Base-by-base conservation (phyloP, 2,797 vertebrate genomes). In the Fundulus diaphanus region DNA sequence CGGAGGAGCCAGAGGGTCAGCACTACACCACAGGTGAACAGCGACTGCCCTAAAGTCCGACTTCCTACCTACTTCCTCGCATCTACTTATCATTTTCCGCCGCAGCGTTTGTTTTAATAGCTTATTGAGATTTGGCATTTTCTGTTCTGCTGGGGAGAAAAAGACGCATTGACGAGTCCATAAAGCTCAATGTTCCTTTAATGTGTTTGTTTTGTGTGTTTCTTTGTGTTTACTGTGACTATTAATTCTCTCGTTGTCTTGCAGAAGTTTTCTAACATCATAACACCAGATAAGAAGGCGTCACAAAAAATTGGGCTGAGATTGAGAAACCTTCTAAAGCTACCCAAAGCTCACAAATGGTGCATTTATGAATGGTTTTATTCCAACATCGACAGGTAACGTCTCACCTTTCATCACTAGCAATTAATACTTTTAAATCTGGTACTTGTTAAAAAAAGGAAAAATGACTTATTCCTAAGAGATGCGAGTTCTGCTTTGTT, bases 291-390 rank as follows among this genome's bases (percentile, higher is more conserved):
- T 89, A 99, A 99, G 93, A 98, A 97, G 76, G 95, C 93, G 1
- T 99, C 98, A 33, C 98, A 99, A 93, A 99, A 97, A 95, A 99
- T 99, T 83, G 98, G 98, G n/a, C 95, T 99, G 81, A 94, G 98
- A 79, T 94, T 99, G 88, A 96, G 98, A 87, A 99, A 99, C 87
- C 96, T 99, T 33, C 95, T 99, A 22, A 99, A 99, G 82, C 96
- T 99, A 72, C 98, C 98, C 77, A 99, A 99, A 96, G 98, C 98
- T 70, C 98, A 99, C 93, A 99, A 99, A 92, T 99, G 98, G 98
- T 99, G 98, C 92, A 99, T 99, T 93, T 99, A 99, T 1, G 98
- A 99, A 89, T 99, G 98, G 98, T 99, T 99, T 94, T 99, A 99
- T 90, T 99, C 98, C 72, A 99, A 99, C 88, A 98, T 99, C 82